Evolutionary conservation across 2,797 vertebrate genomes (phyloP).

Genomic region (Dipus sagitta): DNA sequence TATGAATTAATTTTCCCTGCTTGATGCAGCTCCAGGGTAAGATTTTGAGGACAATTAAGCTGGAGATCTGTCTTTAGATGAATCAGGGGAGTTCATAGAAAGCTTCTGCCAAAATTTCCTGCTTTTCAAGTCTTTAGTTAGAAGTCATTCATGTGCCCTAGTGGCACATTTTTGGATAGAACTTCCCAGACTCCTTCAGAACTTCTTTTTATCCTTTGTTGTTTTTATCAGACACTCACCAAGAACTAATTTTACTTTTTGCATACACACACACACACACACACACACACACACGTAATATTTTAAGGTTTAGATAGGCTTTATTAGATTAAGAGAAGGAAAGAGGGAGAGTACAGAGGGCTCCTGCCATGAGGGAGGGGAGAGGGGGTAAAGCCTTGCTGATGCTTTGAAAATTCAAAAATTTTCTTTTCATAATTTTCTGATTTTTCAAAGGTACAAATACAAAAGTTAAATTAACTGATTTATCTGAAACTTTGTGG

Average conservation of each 20-base stretch:
- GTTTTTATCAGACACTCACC: not conserved
- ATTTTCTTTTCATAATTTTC: slow-evolving; percentile 24
- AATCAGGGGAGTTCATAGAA: not conserved
- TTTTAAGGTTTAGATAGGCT: no score
- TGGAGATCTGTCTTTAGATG: not conserved
- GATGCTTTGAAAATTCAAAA: not conserved
- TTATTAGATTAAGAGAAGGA: no score
- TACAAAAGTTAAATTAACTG: slow-evolving; percentile 20
- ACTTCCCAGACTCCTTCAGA: not conserved
- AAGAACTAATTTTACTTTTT: not conserved
- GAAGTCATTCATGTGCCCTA: not conserved
- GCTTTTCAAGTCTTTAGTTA: not conserved
- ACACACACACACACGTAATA: no score
- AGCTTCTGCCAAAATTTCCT: not conserved
- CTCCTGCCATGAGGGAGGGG: no score
- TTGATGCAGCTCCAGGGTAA: not conserved
- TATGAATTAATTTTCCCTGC: not conserved
- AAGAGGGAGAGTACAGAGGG: no score
- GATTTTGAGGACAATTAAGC: not conserved
- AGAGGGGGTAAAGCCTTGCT: not conserved
- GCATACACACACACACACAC: no score
- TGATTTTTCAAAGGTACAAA: slow-evolving; percentile 1
- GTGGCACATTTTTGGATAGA: not conserved
- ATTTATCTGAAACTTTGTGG: not conserved
- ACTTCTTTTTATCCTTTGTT: not conserved